Conservation (phyloP, 2,888 invertebrate species). For the Coenonympha glycerion region DNA sequence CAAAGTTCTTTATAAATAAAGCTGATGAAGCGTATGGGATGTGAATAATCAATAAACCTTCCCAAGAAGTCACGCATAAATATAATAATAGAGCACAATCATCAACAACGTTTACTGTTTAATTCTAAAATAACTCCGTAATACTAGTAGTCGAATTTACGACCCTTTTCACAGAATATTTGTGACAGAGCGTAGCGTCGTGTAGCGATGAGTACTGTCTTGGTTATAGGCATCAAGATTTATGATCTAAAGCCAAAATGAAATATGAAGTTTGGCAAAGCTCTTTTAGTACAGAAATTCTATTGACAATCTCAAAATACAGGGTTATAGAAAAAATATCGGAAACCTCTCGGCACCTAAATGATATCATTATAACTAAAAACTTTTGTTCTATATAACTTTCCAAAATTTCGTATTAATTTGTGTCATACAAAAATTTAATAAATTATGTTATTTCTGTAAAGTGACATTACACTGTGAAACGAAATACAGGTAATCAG, state of each 20-base stretch:
- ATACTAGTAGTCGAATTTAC: constrained; percentile 4
- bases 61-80: constrained; percentile 5
- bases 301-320: no score
- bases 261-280: not conserved
- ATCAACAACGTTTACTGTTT: not conserved
- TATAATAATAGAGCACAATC: constrained; percentile 7
- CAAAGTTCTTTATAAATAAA: no score
- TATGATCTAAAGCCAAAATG: not conserved
- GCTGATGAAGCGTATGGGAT: no score
- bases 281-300: not conserved
- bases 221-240: constrained; percentile 1
- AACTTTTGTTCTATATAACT: no score
- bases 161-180: constrained; percentile 6
- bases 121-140: not conserved
- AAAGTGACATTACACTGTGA: no score
- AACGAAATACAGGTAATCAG: no score
- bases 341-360: no score
- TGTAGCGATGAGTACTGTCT: not conserved
- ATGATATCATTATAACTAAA: no score
- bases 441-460: no score
- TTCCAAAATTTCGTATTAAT: no score
- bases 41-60: constrained; percentile 12
- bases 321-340: no score
- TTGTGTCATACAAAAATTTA: no score
- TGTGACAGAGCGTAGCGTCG: not conserved